phyloP scores from a whole-genome alignment of 1,140 invertebrate genomes.

The Portunus trituberculatus region DNA sequence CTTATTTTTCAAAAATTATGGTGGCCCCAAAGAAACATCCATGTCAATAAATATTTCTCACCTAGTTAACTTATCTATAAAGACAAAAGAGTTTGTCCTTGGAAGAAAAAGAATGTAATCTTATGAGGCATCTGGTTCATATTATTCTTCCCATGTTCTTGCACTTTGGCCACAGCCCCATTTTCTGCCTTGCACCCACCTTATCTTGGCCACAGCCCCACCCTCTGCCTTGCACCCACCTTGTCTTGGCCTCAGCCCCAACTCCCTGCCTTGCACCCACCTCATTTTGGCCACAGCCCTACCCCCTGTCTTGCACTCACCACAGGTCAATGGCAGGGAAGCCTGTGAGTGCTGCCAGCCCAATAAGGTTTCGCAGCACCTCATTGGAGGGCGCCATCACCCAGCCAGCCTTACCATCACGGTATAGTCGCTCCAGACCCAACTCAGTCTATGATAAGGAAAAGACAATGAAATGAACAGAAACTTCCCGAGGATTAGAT shows the following conservation, averaged over 20 bases:
- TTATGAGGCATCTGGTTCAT: no score
- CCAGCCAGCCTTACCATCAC: conserved; percentile 66
- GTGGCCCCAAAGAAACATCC: no score
- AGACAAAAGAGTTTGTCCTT: no score
- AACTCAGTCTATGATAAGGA: conserved; percentile 30
- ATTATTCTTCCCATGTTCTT: no score
- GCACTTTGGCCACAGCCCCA: no score
- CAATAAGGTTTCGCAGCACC: conserved; percentile 42
- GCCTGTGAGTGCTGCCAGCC: conserved; percentile 44
- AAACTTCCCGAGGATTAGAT: neutral
- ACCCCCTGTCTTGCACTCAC: conserved; percentile 1
- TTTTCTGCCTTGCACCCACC: neutral
- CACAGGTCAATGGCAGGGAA: conserved; percentile 49
- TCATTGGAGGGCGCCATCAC: conserved; percentile 66
- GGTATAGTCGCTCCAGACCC: conserved; percentile 56
- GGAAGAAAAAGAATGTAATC: no score
- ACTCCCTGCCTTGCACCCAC: no score
- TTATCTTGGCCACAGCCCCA: neutral
- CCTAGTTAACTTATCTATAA: no score
- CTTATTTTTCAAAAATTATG: no score
- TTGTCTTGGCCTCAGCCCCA: neutral
- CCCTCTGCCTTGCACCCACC: conserved; percentile 8
- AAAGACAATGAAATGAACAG: no score
- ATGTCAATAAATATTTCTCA: no score
- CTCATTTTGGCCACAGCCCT: no score